Conservation (phyloP, 2,113 vertebrate species). For the Crotalus tigris region DNA sequence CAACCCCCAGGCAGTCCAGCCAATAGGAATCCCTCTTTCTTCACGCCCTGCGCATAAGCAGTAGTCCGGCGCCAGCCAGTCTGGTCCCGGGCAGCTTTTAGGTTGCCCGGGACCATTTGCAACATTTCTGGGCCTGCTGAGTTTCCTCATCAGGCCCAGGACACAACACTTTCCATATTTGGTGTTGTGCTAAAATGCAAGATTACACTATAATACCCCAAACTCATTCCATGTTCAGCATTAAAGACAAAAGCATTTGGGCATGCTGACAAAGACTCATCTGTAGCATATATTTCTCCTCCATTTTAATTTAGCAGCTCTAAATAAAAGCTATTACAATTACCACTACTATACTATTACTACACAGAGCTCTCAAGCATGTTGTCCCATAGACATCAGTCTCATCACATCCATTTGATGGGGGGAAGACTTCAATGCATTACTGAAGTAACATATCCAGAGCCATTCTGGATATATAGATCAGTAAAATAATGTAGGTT, state of each 20-base stretch:
- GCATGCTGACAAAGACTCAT: neutral
- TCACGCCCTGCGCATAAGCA: no score
- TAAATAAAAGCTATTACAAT: neutral
- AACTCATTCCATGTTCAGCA: conserved; percentile 1
- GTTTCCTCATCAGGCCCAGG: no score
- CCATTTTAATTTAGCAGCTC: neutral
- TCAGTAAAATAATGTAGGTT: neutral
- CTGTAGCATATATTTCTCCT: neutral
- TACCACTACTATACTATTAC: neutral
- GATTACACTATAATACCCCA: conserved; percentile 15
- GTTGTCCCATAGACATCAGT: neutral
- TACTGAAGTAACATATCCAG: conserved; percentile 2
- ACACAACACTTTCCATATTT: neutral
- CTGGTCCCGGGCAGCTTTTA: no score
- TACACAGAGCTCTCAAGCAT: neutral
- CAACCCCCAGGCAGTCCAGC: no score
- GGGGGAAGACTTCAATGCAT: conserved; percentile 1
- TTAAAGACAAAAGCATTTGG: conserved; percentile 34
- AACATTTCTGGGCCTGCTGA: no score
- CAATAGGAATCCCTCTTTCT: no score
- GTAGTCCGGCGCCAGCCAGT: no score
- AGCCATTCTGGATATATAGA: conserved; percentile 1
- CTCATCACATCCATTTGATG: conserved; percentile 15
- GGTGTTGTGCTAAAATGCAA: neutral
- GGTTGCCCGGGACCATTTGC: no score